Conservation (phyloP, 2,113 vertebrate genomes). For the Pterocles orientalis region DNA sequence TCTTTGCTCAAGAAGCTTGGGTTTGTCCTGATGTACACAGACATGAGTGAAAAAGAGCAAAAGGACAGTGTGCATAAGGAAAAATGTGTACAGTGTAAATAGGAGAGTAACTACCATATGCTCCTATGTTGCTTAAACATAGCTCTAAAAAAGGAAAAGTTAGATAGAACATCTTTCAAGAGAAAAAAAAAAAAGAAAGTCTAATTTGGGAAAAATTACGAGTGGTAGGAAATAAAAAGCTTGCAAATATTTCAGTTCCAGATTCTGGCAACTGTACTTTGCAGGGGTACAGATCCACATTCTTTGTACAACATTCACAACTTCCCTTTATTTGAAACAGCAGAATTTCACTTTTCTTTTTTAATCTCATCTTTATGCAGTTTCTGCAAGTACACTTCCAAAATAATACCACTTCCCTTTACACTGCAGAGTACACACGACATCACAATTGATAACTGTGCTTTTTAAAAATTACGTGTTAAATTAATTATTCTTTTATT, state of each 20-base stretch:
- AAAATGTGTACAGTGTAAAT: background rate
- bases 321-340: background rate
- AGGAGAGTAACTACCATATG: background rate
- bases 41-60: conserved; percentile 1
- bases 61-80: background rate
- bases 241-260: background rate
- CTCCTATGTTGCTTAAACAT: background rate
- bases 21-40: background rate
- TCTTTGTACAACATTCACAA: background rate
- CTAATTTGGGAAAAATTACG: background rate
- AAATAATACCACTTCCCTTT: background rate
- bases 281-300: background rate
- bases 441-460: background rate
- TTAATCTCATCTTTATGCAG: background rate
- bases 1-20: background rate
- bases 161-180: background rate
- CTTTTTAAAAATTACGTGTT: background rate
- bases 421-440: background rate
- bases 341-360: background rate
- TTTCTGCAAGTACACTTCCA: background rate
- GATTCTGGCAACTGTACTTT: background rate
- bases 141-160: background rate
- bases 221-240: background rate
- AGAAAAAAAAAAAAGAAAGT: background rate
- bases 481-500: background rate